Conservation (phyloP, 2,113 vertebrate species). For the Acanthochromis polyacanthus region DNA sequence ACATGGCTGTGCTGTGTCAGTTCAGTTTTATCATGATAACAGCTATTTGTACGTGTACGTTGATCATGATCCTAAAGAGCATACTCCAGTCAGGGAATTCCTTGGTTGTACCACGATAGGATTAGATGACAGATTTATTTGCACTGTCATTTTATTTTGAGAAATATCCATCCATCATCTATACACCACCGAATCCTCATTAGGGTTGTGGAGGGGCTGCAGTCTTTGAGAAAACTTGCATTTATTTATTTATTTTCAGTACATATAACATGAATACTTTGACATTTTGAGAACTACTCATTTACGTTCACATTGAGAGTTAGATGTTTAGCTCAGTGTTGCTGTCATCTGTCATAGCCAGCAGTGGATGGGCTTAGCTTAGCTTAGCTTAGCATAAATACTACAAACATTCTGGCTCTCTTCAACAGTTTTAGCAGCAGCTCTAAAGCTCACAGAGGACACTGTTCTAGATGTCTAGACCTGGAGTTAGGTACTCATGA, state of each 20-base stretch:
- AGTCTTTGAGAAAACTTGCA: background rate
- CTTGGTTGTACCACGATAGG: background rate
- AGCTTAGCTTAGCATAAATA: background rate
- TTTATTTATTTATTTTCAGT: background rate
- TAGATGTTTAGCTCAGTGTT: background rate
- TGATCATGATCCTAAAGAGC: background rate
- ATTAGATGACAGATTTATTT: background rate
- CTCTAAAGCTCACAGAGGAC: background rate
- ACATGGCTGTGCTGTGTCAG: background rate
- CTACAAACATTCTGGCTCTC: too few species aligned
- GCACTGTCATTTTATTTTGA: background rate
- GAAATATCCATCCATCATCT: too few species aligned
- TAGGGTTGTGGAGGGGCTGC: too few species aligned
- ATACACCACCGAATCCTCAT: too few species aligned
- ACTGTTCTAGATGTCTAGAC: too few species aligned
- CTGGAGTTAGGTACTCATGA: too few species aligned
- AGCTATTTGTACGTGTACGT: background rate
- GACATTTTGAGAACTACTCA: background rate
- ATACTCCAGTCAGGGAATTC: background rate
- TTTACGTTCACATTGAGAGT: background rate
- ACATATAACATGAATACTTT: background rate
- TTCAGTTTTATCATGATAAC: background rate
- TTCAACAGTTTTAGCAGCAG: too few species aligned
- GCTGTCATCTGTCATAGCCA: background rate
- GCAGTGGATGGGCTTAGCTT: background rate